Conservation (phyloP, 2,113 vertebrate species). For the Arizona elegans region DNA sequence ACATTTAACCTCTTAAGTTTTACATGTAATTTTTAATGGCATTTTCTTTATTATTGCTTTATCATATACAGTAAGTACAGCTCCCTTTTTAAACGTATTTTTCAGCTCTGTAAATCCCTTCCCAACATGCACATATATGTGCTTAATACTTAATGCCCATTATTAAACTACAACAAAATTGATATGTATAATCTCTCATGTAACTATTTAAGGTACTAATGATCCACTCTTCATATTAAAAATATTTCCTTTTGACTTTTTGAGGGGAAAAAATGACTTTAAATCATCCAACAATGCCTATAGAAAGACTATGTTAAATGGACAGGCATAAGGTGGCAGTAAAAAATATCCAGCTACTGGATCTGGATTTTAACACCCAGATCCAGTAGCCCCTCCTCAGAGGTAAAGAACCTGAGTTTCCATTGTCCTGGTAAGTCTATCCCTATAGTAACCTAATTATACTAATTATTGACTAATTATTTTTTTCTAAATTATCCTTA, state of each 20-base stretch:
- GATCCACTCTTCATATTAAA: neutral
- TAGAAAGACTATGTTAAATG: neutral
- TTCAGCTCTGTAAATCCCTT: neutral
- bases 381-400: neutral
- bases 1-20: conserved; percentile 47
- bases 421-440: neutral
- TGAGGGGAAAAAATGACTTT: neutral
- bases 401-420: neutral
- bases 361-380: neutral
- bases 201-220: neutral
- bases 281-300: neutral
- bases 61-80: neutral
- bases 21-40: neutral
- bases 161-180: neutral
- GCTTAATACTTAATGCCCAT: neutral
- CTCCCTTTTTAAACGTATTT: neutral
- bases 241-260: neutral
- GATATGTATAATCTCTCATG: neutral
- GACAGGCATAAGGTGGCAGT: neutral
- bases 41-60: neutral
- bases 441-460: neutral
- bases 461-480: neutral
- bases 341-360: neutral
- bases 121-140: neutral
- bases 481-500: neutral